Evolutionary conservation across 2,113 vertebrate species (phyloP).

Genomic region (Podiceps cristatus): DNA sequence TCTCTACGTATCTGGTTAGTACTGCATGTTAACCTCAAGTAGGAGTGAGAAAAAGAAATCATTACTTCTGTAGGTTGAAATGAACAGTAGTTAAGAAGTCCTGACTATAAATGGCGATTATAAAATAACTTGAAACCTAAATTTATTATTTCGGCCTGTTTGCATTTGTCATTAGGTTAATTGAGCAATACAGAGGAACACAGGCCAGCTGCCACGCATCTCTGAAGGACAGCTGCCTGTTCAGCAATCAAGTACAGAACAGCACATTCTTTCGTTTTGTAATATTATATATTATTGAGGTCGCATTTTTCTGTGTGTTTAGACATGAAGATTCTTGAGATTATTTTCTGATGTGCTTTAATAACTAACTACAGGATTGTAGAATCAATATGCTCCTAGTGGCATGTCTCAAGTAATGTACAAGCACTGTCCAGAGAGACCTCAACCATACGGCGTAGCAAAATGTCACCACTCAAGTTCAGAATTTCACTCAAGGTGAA

Average conservation of each 20-base stretch:
- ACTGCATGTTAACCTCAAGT: neutral
- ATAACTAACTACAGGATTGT: neutral
- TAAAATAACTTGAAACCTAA: neutral
- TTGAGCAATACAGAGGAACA: neutral
- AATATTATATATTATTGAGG: neutral
- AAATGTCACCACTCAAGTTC: neutral
- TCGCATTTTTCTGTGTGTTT: neutral
- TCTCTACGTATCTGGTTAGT: accelerated
- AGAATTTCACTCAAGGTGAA: neutral
- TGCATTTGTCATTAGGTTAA: neutral
- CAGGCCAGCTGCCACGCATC: neutral
- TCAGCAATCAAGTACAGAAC: neutral
- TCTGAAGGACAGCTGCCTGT: neutral
- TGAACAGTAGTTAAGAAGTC: neutral
- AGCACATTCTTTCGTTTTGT: neutral
- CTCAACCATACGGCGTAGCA: accelerated
- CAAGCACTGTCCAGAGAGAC: neutral
- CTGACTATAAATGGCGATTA: neutral
- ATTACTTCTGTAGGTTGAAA: neutral
- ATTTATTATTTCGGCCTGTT: neutral
- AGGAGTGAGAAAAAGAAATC: neutral
- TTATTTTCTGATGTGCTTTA: neutral
- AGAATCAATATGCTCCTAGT: neutral
- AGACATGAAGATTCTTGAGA: neutral
- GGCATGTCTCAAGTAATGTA: neutral